phyloP scores from a whole-genome alignment of 2,797 vertebrate species.

The Micrastur ruficollis region DNA sequence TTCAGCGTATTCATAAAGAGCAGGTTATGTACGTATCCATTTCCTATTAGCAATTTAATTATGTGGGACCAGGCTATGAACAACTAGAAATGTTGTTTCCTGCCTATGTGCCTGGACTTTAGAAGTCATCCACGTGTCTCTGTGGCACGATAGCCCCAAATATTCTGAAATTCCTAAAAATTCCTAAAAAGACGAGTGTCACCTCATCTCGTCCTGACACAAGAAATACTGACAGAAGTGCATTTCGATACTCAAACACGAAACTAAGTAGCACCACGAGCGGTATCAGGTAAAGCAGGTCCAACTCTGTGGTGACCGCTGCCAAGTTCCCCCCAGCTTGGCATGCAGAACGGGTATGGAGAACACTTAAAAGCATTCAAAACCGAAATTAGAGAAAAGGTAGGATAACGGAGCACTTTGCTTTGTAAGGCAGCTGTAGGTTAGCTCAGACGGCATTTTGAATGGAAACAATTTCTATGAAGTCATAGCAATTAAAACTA shows the following conservation, averaged over 20 bases:
- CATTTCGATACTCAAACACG: rapidly evolving
- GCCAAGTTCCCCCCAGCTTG: not conserved
- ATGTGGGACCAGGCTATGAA: not conserved
- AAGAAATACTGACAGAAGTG: not conserved
- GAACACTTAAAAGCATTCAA: not conserved
- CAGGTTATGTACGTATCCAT: not conserved
- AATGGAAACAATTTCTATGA: not conserved
- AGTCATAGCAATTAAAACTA: not conserved
- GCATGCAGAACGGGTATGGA: not conserved
- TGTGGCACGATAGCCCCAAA: not conserved
- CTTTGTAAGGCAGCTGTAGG: not conserved
- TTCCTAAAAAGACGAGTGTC: not conserved
- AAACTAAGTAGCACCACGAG: not conserved
- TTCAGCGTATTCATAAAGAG: not conserved
- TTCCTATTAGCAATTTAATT: not conserved
- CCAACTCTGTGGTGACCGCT: not conserved
- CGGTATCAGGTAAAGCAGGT: not conserved
- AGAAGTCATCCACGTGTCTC: not conserved
- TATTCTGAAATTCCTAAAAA: not conserved
- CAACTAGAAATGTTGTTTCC: not conserved
- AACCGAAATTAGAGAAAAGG: not conserved
- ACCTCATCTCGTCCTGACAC: too few species aligned
- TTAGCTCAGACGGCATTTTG: not conserved
- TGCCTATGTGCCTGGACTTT: not conserved
- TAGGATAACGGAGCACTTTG: not conserved